Percentiles rank a stretch among this genome's conserved stretches.
Evolutionary conservation across 2,888 invertebrate species (phyloP).

Genomic region (Pammene fasciana): DNA sequence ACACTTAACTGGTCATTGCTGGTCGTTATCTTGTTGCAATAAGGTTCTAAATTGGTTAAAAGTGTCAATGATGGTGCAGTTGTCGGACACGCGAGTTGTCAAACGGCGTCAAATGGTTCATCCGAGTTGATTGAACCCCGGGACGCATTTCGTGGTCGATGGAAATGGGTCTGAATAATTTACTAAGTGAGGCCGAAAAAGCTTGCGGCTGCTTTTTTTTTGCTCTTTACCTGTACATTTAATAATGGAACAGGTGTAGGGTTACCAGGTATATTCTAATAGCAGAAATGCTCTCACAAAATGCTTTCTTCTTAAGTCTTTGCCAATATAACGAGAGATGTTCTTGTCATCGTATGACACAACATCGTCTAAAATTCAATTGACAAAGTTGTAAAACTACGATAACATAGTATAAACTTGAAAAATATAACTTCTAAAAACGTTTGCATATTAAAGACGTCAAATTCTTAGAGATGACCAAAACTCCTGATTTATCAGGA

Average conservation of each 20-base stretch:
- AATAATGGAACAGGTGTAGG: slow-evolving; percentile 33
- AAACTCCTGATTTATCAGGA: neutral
- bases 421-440: no score
- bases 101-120: slow-evolving; percentile 36
- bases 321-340: no score
- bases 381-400: no score
- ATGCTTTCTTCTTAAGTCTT: no score
- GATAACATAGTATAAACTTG: no score
- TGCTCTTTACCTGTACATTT: slow-evolving; percentile 34
- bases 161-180: slow-evolving; percentile 41
- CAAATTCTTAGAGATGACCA: neutral
- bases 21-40: no score
- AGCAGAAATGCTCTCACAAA: neutral
- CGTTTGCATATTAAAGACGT: no score
- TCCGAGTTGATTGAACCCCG: slow-evolving; percentile 36
- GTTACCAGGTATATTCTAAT: neutral
- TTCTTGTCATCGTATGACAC: no score
- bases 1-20: no score
- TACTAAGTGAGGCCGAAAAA: slow-evolving; percentile 33
- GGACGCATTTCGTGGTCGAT: slow-evolving; percentile 27
- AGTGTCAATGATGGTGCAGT: neutral
- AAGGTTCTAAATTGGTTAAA: no score
- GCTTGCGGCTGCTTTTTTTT: slow-evolving; percentile 31
- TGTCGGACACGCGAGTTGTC: slow-evolving; percentile 45
- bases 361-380: no score